Evolutionary conservation across 2,797 vertebrate species (phyloP), one percentile per base, ranked within the genome.

Genomic region (Scleropages formosus): DNA sequence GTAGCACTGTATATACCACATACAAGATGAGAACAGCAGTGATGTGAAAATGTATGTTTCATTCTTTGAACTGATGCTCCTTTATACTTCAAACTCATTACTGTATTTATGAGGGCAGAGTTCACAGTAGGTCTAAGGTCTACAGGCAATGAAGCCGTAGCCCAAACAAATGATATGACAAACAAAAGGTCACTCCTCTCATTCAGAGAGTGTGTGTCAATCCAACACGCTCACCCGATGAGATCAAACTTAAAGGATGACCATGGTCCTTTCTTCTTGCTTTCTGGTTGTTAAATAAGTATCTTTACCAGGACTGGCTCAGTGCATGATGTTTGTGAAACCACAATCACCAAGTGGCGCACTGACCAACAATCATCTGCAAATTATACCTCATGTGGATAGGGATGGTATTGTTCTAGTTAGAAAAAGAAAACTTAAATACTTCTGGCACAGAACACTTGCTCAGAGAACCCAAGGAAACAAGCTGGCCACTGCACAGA

Each of bases 211-310:
- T 31, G 20, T 24, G 82, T 79, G 78, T 64, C 76, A 56, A 83
- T 82, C 75, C 86, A 87, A 84, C 84, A 79, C 76, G 77, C 74
- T 80, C 56, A 80, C 75, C 75, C 78, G 67, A 67, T 61, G 71
- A 72, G 78, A 86, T 87, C 87, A 88, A 87, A 87, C 88, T 83
- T 76, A 86, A 81, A 85, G 84, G 82, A 83, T n/a, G 83, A 82
- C 79, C 27, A 80, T 85, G 88, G 87, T 80, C 85, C 79, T 78
- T 80, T 82, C 75, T 86, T 84, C 80, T 80, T 77, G 84, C 85
- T 90, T 85, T 87, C 86, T 24, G 83, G 85, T 84, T 87, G 83
- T 79, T 88, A 87, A 91, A 90, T 88, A 87, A 90, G 49, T 84
- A 86, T 85, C 89, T 88, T 89, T 88, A 88, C 83, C 83, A n/a